Percentiles rank a stretch among this genome's conserved stretches.
phyloP scores from a whole-genome alignment of 2,113 vertebrate genomes.

The Odocoileus hemionus region DNA sequence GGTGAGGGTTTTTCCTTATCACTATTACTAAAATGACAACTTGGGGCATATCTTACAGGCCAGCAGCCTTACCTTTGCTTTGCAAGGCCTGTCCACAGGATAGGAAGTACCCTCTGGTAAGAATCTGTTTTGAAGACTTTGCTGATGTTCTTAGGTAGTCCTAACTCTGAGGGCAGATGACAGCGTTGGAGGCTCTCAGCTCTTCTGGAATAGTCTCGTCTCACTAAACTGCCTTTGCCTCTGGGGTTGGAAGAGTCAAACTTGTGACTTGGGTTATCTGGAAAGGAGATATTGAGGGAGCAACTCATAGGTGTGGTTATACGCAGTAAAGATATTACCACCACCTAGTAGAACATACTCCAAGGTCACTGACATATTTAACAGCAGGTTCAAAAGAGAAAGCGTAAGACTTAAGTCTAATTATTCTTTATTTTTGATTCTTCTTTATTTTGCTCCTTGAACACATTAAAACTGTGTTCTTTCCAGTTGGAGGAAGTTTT shows the following conservation, averaged over 20 bases:
- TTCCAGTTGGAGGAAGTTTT: constrained; percentile 8
- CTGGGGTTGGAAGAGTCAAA: neutral
- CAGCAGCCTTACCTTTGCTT: neutral
- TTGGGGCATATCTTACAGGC: neutral
- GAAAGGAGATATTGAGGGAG: neutral
- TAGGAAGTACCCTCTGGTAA: neutral
- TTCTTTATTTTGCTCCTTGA: constrained; percentile 4
- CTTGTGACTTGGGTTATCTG: neutral
- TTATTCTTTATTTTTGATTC: neutral
- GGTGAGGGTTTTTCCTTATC: neutral
- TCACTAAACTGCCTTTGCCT: neutral
- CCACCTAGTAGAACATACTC: neutral
- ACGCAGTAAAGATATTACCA: neutral
- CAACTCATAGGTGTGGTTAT: neutral
- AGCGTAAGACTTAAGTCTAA: neutral
- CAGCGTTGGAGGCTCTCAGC: neutral
- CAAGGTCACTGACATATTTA: neutral
- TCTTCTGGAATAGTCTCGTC: constrained; percentile 4
- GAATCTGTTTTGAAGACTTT: neutral
- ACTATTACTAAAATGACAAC: neutral
- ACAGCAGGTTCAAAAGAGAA: neutral
- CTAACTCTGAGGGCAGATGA: neutral
- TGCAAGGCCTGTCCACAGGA: neutral
- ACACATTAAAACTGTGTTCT: constrained; percentile 31
- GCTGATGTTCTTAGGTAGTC: neutral